Percentiles rank a stretch among this genome's conserved stretches.
Conservation (phyloP, 1,140 invertebrate genomes). For the Eurosta solidaginis region DNA sequence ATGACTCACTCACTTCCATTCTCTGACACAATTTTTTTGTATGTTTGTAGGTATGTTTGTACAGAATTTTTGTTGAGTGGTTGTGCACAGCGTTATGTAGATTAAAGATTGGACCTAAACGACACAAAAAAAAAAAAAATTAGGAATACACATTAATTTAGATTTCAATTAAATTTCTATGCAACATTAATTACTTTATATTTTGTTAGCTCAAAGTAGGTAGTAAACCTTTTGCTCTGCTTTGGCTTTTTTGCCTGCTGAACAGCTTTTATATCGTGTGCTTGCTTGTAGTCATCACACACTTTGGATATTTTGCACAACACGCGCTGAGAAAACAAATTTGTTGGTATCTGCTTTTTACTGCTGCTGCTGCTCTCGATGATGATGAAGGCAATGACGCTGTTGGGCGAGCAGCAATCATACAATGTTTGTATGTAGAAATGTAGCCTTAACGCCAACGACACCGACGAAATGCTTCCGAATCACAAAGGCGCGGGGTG, state of each 20-base stretch:
- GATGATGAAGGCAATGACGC: constrained; percentile 13
- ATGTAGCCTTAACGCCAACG: too few species aligned
- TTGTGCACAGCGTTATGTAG: too few species aligned
- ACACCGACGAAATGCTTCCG: background rate
- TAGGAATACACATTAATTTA: too few species aligned
- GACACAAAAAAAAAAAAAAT: too few species aligned
- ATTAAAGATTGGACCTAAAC: too few species aligned
- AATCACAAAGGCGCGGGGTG: background rate
- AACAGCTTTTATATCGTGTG: background rate
- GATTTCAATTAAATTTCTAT: too few species aligned
- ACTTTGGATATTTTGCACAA: background rate
- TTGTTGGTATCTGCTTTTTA: constrained; percentile 3
- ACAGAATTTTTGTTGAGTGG: background rate
- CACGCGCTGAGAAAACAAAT: constrained; percentile 10
- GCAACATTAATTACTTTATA: too few species aligned
- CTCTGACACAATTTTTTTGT: background rate
- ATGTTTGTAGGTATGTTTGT: background rate
- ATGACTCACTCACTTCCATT: constrained; percentile 11
- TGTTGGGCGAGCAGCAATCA: constrained; percentile 9
- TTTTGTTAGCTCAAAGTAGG: too few species aligned
- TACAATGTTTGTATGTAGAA: background rate
- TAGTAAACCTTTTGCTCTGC: background rate
- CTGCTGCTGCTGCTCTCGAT: background rate
- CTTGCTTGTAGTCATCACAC: background rate
- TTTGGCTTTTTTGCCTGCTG: too few species aligned